Evolutionary conservation across 2,888 invertebrate genomes (phyloP).

Genomic region (Athrips mouffetella): DNA sequence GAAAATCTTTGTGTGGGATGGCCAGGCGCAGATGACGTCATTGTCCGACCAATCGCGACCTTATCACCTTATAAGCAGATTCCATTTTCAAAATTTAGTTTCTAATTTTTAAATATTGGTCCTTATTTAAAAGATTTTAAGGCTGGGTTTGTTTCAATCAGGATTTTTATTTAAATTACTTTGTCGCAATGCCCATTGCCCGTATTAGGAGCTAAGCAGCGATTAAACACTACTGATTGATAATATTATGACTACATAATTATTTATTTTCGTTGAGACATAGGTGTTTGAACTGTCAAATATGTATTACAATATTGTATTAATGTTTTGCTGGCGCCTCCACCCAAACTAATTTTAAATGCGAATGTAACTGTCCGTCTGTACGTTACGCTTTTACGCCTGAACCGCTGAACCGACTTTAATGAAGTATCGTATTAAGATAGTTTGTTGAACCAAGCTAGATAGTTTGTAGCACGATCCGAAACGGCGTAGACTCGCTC

Average conservation of each 20-base stretch:
- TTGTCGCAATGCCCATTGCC: conserved; percentile 31
- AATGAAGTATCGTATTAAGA: neutral
- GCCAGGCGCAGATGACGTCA: conserved; percentile 61
- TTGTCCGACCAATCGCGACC: conserved; percentile 34
- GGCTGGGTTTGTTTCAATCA: neutral
- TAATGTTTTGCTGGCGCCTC: neutral
- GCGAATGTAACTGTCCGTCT: neutral
- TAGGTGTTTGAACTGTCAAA: conserved; percentile 19
- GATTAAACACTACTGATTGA: conserved; percentile 29
- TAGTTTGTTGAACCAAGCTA: no score
- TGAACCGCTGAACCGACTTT: neutral
- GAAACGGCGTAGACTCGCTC: no score
- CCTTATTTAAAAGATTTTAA: neutral
- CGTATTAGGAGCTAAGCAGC: conserved; percentile 31
- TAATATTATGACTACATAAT: conserved; percentile 29
- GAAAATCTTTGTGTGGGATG: conserved; percentile 54
- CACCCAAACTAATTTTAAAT: neutral
- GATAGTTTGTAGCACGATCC: no score
- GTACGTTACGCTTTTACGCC: neutral
- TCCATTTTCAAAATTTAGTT: conserved; percentile 32
- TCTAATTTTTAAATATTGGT: neutral
- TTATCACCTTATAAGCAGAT: conserved; percentile 38
- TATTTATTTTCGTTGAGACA: conserved; percentile 25
- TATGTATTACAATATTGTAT: neutral
- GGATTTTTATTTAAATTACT: conserved; percentile 13